These are phyloP conservation scores for Acleris holmiana DNA, from an alignment of 2,888 invertebrate genomes.

Conservation along the genomic window DNA sequence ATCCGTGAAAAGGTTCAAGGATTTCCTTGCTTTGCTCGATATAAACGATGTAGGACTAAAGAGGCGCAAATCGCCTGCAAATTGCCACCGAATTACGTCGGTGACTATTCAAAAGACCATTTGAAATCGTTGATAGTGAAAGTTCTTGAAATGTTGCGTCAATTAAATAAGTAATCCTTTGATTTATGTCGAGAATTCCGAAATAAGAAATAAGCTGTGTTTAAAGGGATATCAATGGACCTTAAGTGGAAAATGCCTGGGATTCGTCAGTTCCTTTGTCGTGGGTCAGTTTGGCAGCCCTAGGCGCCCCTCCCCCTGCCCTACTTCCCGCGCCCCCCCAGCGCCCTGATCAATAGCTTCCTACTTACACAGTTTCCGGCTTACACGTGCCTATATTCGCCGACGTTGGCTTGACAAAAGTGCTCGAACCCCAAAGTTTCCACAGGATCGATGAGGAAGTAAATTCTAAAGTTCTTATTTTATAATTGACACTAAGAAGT, in stretches of 20 bases:
- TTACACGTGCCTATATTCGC: slow-evolving; percentile 50
- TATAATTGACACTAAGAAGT: slow-evolving; percentile 22
- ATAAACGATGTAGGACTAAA: too few species aligned
- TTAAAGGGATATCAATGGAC: slow-evolving; percentile 3
- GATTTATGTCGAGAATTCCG: not conserved
- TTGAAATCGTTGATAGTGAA: not conserved
- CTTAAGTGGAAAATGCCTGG: slow-evolving; percentile 5
- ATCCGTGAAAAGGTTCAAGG: too few species aligned
- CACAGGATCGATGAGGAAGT: not conserved
- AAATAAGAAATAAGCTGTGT: too few species aligned
- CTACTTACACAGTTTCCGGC: slow-evolving; percentile 61
- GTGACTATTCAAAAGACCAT: not conserved
- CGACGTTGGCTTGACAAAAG: slow-evolving; percentile 40
- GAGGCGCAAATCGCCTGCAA: not conserved
- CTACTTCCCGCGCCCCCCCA: slow-evolving; percentile 46
- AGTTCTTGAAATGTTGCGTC: not conserved
- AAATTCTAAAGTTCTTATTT: slow-evolving; percentile 21
- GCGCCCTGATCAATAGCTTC: slow-evolving; percentile 69
- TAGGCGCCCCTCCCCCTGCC: slow-evolving; percentile 41
- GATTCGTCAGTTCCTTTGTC: slow-evolving; percentile 11
- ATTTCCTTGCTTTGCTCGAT: too few species aligned
- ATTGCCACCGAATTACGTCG: not conserved
- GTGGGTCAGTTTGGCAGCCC: slow-evolving; percentile 35
- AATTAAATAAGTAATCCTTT: not conserved
- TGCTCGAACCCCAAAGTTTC: slow-evolving; percentile 11